Evolutionary conservation across 2,888 invertebrate species (phyloP).

Genomic region (Platynereis dumerilii): DNA sequence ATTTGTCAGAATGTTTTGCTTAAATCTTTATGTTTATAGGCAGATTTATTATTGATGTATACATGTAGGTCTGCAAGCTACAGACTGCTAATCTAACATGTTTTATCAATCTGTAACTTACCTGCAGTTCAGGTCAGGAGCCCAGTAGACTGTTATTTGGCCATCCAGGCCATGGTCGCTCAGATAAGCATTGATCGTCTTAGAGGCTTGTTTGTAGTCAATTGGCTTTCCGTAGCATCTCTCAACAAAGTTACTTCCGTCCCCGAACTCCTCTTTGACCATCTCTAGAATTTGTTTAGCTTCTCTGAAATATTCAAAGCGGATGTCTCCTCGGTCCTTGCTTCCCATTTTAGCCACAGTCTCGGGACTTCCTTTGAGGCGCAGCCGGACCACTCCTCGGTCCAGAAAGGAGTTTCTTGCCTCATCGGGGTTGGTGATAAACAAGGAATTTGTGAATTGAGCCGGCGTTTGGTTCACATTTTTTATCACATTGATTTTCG

Average conservation of each 20-base stretch:
- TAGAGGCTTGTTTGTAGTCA: slow-evolving; percentile 48
- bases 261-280: slow-evolving; percentile 51
- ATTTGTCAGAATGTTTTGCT: too few relatives aligned
- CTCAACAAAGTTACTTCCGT: slow-evolving; percentile 48
- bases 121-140: slow-evolving; percentile 57
- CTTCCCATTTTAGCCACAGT: slow-evolving; percentile 19
- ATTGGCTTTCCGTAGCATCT: slow-evolving; percentile 50
- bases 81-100: too few relatives aligned
- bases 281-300: slow-evolving; percentile 51
- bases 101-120: too few relatives aligned
- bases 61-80: too few relatives aligned
- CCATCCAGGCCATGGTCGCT: slow-evolving; percentile 52
- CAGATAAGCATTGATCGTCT: slow-evolving; percentile 53
- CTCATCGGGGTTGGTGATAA: too few relatives aligned
- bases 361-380: slow-evolving; percentile 6
- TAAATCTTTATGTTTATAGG: too few relatives aligned
- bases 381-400: too few relatives aligned
- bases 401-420: too few relatives aligned
- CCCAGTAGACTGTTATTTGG: slow-evolving; percentile 57
- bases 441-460: too few relatives aligned
- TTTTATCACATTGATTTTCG: too few relatives aligned
- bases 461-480: too few relatives aligned
- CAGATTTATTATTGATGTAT: too few relatives aligned
- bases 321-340: slow-evolving; percentile 49
- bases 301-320: slow-evolving; percentile 52